phyloP scores from a whole-genome alignment of 2,113 vertebrate genomes.

The Mesoclemmys tuberculata region DNA sequence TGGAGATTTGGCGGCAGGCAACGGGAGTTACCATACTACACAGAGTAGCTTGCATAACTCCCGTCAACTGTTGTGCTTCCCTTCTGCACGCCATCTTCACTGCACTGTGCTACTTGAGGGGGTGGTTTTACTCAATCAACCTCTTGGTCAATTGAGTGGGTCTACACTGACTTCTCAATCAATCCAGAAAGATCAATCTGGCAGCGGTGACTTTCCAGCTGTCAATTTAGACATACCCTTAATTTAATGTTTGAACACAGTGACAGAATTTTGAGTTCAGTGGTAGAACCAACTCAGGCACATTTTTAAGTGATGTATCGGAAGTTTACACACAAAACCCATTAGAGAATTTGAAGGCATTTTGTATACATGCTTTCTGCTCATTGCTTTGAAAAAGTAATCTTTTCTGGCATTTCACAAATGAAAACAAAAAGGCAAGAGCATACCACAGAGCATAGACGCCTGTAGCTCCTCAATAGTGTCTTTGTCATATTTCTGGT shows the following conservation, averaged over 20 bases:
- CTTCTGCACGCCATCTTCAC: too few relatives aligned
- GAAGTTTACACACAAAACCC: not conserved
- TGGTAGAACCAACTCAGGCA: not conserved
- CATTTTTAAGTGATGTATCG: not conserved
- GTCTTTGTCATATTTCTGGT: not conserved
- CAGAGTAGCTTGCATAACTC: too few relatives aligned
- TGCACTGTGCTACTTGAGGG: too few relatives aligned
- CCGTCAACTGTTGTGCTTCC: too few relatives aligned
- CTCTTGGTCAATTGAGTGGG: too few relatives aligned
- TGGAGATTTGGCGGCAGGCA: too few relatives aligned
- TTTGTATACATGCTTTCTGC: not conserved
- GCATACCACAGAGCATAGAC: fast-evolving
- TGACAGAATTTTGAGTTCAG: not conserved
- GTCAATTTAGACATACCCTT: not conserved
- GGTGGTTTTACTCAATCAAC: too few relatives aligned
- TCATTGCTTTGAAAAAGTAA: not conserved
- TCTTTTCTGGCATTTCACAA: not conserved
- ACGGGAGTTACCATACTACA: too few relatives aligned
- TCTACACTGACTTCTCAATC: too few relatives aligned
- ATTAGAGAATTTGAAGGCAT: not conserved
- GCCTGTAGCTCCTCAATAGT: not conserved
- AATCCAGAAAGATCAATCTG: too few relatives aligned
- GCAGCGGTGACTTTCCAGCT: too few relatives aligned
- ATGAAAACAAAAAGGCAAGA: not conserved
- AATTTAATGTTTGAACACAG: not conserved